Base-by-base conservation (phyloP, 2,888 invertebrate species). In the Carterocephalus palaemon region DNA sequence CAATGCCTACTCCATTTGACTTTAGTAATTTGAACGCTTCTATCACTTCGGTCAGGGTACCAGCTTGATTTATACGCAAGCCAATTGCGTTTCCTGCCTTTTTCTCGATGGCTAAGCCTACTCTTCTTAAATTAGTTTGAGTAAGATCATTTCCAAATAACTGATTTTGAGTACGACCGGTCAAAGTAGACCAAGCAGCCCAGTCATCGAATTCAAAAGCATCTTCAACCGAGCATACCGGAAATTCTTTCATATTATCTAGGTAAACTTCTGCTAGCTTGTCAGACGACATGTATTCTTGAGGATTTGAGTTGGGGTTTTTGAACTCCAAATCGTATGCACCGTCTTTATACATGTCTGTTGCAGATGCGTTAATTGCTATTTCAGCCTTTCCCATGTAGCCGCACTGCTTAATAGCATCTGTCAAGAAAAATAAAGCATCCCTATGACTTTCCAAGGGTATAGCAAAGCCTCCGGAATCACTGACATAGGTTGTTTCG, bases 141-240 rank as follows among this genome's bases (percentile, higher is more conserved):
- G 98, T 96, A 72, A 99, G 90, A 82, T 99, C 99, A 74, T 99
- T 99, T 51, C 96, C 97, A 40, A 93, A 92, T 62, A 95, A 90
- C 84, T 95, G 97, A 49, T 92, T 92, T 12, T 80, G 72, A 7
- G 93, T 92, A 38, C 90, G 89, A 26, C 88, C 81, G 7, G 94
- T 91, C 54, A 96, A 87, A 43, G 89, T 88, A 5, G 92, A 90
- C 96, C 97, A 99, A 12, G 98, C 96, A n/a, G 92, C 92, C 99
- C 99, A 99, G 72, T 98, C 96, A 71, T 99, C 99, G 77, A 93
- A 96, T 62, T 99, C 98, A 78, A 98, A 99, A 34, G 95, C 97
- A 90, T 99, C 99, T 77, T 99, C 98, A 69, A 99, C 93, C 15
- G 98, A 97, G 13, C 94, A 93, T 51, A 99, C 94, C 2, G 93